Percentiles rank a stretch among this genome's conserved stretches.
These are phyloP conservation scores for Stenotaenia linearis DNA, from an alignment of 2,888 invertebrate genomes.

Conservation along the genomic window DNA sequence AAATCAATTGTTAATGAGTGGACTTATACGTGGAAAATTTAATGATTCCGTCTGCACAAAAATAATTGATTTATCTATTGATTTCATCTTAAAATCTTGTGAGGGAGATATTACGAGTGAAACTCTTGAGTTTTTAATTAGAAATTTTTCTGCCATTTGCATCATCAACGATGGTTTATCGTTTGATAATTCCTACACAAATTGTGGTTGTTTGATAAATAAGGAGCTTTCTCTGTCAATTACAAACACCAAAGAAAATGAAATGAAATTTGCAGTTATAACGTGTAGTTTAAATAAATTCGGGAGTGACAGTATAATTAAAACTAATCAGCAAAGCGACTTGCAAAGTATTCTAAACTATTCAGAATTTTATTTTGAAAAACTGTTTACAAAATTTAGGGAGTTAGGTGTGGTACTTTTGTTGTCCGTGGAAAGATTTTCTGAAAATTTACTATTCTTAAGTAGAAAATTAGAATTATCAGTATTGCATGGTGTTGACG, in stretches of 20 bases:
- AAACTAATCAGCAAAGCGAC: neutral
- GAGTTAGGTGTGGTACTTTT: neutral
- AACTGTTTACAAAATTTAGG: neutral
- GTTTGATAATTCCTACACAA: neutral
- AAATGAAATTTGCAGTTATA: neutral
- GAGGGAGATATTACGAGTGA: neutral
- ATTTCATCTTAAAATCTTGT: neutral
- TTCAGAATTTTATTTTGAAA: neutral
- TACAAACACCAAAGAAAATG: neutral
- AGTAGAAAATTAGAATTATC: neutral
- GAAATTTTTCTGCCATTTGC: neutral
- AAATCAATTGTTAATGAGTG: neutral
- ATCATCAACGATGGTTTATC: neutral
- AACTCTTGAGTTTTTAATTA: neutral
- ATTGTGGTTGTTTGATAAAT: neutral
- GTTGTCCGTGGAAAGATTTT: neutral
- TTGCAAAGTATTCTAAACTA: neutral
- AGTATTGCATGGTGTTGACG: neutral
- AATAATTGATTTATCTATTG: neutral
- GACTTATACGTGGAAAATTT: neutral
- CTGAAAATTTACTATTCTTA: neutral
- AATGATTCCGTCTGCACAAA: neutral
- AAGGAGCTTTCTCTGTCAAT: neutral
- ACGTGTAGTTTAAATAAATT: neutral
- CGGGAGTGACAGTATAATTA: neutral